Evolutionary conservation across 2,113 vertebrate genomes (phyloP).

Genomic region (Picathartes gymnocephalus): DNA sequence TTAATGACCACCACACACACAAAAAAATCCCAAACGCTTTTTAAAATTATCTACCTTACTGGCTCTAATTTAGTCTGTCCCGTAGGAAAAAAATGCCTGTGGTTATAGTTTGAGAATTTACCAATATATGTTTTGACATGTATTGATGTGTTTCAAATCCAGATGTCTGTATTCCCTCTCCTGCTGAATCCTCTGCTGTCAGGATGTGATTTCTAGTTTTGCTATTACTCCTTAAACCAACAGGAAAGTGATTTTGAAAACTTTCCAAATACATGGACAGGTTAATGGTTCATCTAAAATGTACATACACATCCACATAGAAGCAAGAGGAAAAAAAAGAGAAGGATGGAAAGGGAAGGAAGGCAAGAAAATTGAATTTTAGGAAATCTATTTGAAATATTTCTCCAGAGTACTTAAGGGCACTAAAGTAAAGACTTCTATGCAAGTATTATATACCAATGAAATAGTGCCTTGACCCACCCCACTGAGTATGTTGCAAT

Average conservation of each 20-base stretch:
- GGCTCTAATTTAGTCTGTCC: not conserved
- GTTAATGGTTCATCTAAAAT: not conserved
- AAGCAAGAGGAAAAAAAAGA: not conserved
- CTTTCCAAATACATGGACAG: not conserved
- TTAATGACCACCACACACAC: not conserved
- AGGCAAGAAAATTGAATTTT: not conserved
- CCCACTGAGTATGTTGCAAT: not conserved
- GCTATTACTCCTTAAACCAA: not conserved
- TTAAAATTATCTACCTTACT: not conserved
- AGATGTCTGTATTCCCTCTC: not conserved
- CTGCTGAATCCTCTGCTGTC: not conserved
- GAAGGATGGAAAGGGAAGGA: not conserved
- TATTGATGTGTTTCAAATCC: not conserved
- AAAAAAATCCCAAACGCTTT: not conserved
- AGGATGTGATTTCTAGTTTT: not conserved
- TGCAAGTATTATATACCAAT: not conserved
- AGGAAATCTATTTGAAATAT: not conserved
- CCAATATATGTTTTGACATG: not conserved
- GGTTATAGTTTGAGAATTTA: not conserved
- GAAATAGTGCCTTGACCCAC: not conserved
- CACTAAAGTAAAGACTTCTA: not conserved
- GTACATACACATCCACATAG: accelerated
- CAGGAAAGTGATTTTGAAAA: not conserved
- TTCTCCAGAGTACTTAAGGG: not conserved
- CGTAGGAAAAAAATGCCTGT: not conserved